phyloP scores from a whole-genome alignment of 2,113 vertebrate species.

The Thoracochromis brauschi region DNA sequence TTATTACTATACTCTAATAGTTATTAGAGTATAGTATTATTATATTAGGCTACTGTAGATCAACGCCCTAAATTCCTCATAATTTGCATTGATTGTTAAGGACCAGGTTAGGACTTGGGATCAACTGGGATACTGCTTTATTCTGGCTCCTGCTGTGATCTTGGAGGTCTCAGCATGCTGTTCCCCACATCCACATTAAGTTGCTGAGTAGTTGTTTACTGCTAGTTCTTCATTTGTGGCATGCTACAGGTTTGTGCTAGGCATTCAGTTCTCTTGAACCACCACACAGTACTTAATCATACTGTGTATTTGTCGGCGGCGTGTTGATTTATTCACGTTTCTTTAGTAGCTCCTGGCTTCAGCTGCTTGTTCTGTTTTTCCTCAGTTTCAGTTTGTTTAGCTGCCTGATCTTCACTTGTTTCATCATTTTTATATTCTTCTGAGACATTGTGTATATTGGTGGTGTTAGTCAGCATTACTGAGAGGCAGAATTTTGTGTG shows the following conservation, averaged over 20 bases:
- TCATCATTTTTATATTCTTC: not conserved
- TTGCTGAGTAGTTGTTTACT: not conserved
- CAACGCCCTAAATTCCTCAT: not conserved
- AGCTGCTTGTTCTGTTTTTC: not conserved
- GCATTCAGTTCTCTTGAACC: not conserved
- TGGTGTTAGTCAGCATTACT: not conserved
- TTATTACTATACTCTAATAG: not conserved
- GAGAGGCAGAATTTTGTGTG: not conserved
- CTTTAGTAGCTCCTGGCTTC: not conserved
- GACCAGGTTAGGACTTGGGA: not conserved
- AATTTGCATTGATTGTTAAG: not conserved
- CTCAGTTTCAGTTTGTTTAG: not conserved
- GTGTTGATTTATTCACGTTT: not conserved
- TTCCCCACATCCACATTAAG: not conserved
- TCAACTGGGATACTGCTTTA: not conserved
- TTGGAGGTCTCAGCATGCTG: not conserved
- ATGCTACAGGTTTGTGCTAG: not conserved
- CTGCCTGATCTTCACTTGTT: not conserved
- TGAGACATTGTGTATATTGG: not conserved
- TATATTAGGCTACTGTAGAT: not conserved
- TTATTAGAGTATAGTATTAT: not conserved
- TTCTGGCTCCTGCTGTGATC: not conserved
- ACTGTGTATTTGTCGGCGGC: not conserved
- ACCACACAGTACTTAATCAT: not conserved
- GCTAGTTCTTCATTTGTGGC: not conserved